Evolutionary conservation across 2,888 invertebrate species (phyloP).

Genomic region (Drosophila macrospina): DNA sequence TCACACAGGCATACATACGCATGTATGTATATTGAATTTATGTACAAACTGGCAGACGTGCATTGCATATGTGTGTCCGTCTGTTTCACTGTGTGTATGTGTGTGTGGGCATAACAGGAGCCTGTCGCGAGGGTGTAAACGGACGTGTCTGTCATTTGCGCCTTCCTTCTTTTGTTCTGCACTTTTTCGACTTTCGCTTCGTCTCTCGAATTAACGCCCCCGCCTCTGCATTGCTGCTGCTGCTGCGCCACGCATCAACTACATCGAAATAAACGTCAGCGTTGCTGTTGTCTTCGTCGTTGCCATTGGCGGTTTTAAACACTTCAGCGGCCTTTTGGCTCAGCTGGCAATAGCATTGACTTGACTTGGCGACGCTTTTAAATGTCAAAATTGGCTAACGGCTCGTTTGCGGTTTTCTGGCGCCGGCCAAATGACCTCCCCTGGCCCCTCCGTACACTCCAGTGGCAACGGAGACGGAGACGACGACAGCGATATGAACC

Average conservation of each 20-base stretch:
- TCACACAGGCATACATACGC: conserved; percentile 9
- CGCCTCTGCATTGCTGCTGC: conserved; percentile 19
- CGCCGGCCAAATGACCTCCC: conserved; percentile 50
- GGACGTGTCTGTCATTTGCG: conserved; percentile 74
- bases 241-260: conserved; percentile 43
- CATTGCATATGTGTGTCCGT: conserved; percentile 35
- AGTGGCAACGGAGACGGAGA: conserved; percentile 4
- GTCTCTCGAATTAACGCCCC: conserved; percentile 28
- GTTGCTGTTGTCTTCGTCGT: background rate
- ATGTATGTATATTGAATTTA: conserved; percentile 34
- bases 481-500: conserved; percentile 27
- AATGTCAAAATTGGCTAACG: conserved; percentile 67
- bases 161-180: conserved; percentile 58
- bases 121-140: conserved; percentile 59
- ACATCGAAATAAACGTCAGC: conserved; percentile 2
- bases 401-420: conserved; percentile 54
- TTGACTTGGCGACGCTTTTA: conserved; percentile 42
- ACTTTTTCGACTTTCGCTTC: conserved; percentile 44
- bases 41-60: conserved; percentile 52
- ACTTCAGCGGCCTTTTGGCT: conserved; percentile 42
- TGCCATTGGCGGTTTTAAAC: conserved; percentile 23
- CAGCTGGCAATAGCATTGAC: conserved; percentile 3
- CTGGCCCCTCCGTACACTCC: background rate
- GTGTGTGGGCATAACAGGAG: conserved; percentile 44
- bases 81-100: conserved; percentile 19